Conservation (phyloP, 2,888 invertebrate species). For the Pilophorus perplexus region DNA sequence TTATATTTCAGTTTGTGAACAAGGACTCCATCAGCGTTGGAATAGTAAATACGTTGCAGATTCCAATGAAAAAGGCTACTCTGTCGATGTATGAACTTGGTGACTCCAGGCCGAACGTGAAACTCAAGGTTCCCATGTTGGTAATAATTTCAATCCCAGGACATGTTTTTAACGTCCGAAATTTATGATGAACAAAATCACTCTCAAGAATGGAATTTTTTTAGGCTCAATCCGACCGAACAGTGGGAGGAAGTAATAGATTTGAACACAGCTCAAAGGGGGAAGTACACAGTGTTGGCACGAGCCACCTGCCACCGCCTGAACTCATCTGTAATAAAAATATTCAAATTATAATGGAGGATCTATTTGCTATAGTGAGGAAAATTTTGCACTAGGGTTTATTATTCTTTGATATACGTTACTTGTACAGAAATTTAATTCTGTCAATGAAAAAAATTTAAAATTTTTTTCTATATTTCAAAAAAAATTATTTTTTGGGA, state of each 20-base stretch:
- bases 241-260: slow-evolving; percentile 3
- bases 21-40: not conserved
- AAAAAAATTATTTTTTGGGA: no score
- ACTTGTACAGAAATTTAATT: no score
- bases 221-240: not conserved
- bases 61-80: not conserved
- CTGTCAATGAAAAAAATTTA: no score
- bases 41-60: not conserved
- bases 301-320: not conserved
- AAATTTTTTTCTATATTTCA: no score
- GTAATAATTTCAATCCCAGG: slow-evolving; percentile 1
- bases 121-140: slow-evolving; percentile 17
- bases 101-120: not conserved
- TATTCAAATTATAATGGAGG: slow-evolving; percentile 9
- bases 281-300: not conserved
- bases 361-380: no score
- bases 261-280: not conserved
- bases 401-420: no score
- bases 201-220: not conserved
- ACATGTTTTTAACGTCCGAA: no score
- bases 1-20: not conserved
- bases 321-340: not conserved
- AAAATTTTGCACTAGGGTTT: no score
- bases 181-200: not conserved
- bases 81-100: not conserved